Conservation (phyloP, 92 coral and sea anemone genomes). For the Phenganax marumi region DNA sequence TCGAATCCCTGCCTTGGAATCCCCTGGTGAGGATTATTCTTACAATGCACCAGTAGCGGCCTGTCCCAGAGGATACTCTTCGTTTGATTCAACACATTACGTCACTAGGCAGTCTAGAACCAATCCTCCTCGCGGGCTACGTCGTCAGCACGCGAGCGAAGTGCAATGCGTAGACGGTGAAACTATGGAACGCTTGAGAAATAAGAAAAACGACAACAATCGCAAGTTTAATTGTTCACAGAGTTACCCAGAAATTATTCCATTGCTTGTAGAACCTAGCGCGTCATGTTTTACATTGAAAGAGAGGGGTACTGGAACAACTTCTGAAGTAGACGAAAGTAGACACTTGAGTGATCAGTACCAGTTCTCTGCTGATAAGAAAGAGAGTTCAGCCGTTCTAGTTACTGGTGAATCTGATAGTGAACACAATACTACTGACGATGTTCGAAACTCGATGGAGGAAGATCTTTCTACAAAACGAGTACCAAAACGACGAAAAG, state of each 20-base stretch:
- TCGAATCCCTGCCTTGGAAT: slow-evolving; percentile 11
- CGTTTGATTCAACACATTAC: slow-evolving; percentile 29
- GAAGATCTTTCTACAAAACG: slow-evolving; percentile 1
- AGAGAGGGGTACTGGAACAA: background rate
- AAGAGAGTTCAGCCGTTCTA: background rate
- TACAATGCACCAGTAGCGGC: background rate
- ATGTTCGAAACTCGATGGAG: background rate
- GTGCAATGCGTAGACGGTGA: background rate
- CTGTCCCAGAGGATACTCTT: slow-evolving; percentile 23
- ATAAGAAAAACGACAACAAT: background rate
- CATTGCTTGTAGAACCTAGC: slow-evolving; percentile 14
- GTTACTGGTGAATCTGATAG: slow-evolving; percentile 5
- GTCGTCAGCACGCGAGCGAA: no score
- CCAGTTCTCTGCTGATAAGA: background rate
- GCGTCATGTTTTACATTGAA: background rate
- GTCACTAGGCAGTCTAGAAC: slow-evolving; percentile 11
- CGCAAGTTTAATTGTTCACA: background rate
- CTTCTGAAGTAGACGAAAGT: background rate
- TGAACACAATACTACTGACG: background rate
- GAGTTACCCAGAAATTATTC: slow-evolving; percentile 7
- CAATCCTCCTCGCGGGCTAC: background rate
- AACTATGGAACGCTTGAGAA: background rate
- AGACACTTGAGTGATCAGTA: background rate
- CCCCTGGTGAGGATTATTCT: background rate
- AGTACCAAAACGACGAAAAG: slow-evolving; percentile 16